Base-by-base conservation (phyloP, 2,113 vertebrate genomes). In the Equus przewalskii region DNA sequence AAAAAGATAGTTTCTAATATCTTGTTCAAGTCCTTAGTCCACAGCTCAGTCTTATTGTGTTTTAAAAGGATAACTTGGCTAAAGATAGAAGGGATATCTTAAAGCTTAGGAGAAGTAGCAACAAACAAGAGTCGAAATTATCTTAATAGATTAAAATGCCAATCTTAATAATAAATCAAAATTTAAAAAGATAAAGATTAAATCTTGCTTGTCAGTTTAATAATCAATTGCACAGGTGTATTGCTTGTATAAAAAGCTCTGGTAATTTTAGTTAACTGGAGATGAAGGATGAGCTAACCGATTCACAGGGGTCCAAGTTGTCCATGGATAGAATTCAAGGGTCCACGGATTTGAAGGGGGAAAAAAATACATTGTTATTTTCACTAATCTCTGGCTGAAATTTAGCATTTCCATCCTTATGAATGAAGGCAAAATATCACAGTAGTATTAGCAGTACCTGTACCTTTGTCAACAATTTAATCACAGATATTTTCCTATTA, bases 31-130 rank as follows among this genome's bases (percentile, higher is more conserved):
- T 14, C 58, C 26, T 73, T 90, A 67, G 60, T 67, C 30, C 18
- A 51, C 3, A 72, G 46, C 4, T 22, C 33, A 62, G 24, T 4
- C 22, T 30, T n/a, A 49, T 4, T 76, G 9, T 16, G 44, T 94
- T 85, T 75, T 41, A 86, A 87, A 18, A 65, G n/a, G n/a, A 18
- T 51, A 90, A 60, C 10, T 62, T 91, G 49, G 26, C 62, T 82
- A 82, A 82, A 89, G 28, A 65, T 15, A 86, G 54, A 94, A 78
- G 26, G 4, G 22, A 44, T 75, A 1, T 80, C n/a, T n/a, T 15
- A 95, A 91, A 93, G 30, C 33, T 86, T 86, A 65, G 7, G 22
- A 89, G 19, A 82, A 88, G 91, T 28, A 91, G 24, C 58, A 98
- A 88, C 51, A 19, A 79, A 80, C 49, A 58, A 95, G 9, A 75